Base-by-base conservation (phyloP, 2,797 vertebrate genomes). In the Micropoecilia bifurca region DNA sequence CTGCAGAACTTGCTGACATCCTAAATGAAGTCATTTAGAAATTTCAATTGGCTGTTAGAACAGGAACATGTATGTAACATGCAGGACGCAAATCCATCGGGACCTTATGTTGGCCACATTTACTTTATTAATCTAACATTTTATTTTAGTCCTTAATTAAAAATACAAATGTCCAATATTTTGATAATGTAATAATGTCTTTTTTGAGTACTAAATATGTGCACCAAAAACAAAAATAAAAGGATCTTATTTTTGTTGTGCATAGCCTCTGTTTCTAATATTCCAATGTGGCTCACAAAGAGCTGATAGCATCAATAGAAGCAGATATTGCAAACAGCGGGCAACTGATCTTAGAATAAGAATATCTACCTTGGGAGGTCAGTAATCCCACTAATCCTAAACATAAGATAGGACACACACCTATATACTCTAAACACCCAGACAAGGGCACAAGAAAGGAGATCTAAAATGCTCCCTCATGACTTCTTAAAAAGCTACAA, bases 341-440 rank as follows among this genome's bases (percentile, higher is more conserved):
- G 72, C 78, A 45, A 59, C 46, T 75, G 41, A 75, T 68, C 39
- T 28, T 43, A 76, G 48, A 82, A 73, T 73, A 77, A 78, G 9
- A 69, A 80, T 80, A 36, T 79, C 33, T 77, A 30, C 78, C 50
- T 84, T 55, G 72, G 73, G 39, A 80, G 78, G 76, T 78, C 57
- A 69, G n/a, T 86, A 88, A 82, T 85, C 79, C 59, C 66, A 53
- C 72, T 72, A 80, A 84, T 83, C 76, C 80, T 73, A 74, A 79
- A 85, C 36, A 61, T 48, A 45, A 45, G 55, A 74, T 53, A 46
- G 7, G 66, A 73, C 46, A 73, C 25, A 72, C 30, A 53, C 55
- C 30, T 33, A 33, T 48, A 46, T n/a, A 57, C 46, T 50, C 74
- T 36, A 33, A 77, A 41, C 18, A 2, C 25, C 18, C 48, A 61